Evolutionary conservation across 2,888 invertebrate species (phyloP).

Genomic region (Strigamia crassipes): DNA sequence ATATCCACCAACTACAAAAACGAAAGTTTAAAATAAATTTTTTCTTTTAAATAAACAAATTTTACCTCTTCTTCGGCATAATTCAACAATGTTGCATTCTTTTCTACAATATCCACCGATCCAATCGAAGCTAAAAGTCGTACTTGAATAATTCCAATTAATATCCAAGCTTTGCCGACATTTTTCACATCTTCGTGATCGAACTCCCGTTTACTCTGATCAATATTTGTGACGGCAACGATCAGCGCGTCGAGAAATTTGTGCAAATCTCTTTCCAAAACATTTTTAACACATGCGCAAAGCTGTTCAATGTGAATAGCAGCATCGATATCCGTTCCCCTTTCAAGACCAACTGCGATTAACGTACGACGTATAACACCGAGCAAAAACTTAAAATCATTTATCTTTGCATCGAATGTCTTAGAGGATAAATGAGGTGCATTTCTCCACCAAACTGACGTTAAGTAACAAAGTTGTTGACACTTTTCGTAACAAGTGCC

Average conservation of each 20-base stretch:
- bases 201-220: not conserved
- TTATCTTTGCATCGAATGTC: not conserved
- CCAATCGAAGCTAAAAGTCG: conserved; percentile 65
- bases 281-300: not conserved
- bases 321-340: not conserved
- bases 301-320: not conserved
- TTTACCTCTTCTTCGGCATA: conserved; percentile 72
- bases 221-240: not conserved
- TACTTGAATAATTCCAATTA: conserved; percentile 65
- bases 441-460: not conserved
- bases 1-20: conserved; percentile 47
- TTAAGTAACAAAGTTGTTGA: not conserved
- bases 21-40: not conserved
- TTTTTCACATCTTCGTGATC: not conserved
- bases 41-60: too few species aligned
- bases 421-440: not conserved
- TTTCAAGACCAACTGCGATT: not conserved
- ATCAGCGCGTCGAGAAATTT: not conserved
- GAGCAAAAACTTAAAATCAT: not conserved
- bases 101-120: conserved; percentile 81
- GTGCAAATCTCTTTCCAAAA: not conserved
- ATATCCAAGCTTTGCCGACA: conserved; percentile 53
- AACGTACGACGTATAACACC: not conserved
- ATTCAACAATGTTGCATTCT: conserved; percentile 72
- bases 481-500: not conserved